Base-by-base conservation (phyloP, 2,113 vertebrate species). In the Hemiprocne comata region DNA sequence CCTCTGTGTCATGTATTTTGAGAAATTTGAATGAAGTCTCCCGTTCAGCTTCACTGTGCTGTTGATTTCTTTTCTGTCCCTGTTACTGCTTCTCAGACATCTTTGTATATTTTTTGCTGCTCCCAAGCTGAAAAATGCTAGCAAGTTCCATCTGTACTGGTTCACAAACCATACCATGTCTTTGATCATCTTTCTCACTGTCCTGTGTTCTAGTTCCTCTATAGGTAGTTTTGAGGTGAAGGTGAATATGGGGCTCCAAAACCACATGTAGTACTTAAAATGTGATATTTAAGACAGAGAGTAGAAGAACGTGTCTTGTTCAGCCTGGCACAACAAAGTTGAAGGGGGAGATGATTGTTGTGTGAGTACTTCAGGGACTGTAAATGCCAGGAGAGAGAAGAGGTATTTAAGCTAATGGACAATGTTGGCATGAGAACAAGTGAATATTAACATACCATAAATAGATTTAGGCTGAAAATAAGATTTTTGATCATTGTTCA, bases 401-500 rank as follows among this genome's bases (percentile, higher is more conserved):
- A 87, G 66, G 48, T 93, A 72, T 40, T 94, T n/a, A 72, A 93
- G 74, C 74, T 95, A 60, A 87, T 79, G 78, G 78, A 79, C 66
- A 79, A 69, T 76, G 92, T 72, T 95, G 92, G 78, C 90, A 76
- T 82, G 74, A 83, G 90, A 93, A 76, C 73, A 89, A 87, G 69
- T 54, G 87, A 72, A 53, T 65, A 67, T 89, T 95, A 96, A 95
- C 40, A 72, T 33, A 11, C 74, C 54, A 69, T 60, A 87, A 94
- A 91, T 89, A 95, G 90, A 87, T 72, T 93, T 34, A 89, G 70
- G 75, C 85, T 96, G 85, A 78, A 93, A 91, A 34, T 85, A 40
- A 79, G 58, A 72, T 90, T 91, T 91, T 40, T 57, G 65, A 60
- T 89, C 34, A 6, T 89, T 84, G 65, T 81, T 80, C 51, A 4